Conservation (phyloP, 2,888 invertebrate genomes). For the Resseliella maxima region DNA sequence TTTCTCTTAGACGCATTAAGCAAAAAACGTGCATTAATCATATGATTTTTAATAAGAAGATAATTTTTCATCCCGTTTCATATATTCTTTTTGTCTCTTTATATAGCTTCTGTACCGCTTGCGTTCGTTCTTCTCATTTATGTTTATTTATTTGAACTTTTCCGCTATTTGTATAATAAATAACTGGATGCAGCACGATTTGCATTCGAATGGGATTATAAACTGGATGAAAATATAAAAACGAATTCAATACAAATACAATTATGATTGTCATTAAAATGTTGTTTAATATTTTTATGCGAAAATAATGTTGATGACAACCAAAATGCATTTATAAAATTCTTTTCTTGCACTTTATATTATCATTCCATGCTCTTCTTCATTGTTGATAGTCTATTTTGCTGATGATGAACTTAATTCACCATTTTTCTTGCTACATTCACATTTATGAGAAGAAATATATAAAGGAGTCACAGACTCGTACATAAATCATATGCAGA, state of each 20-base stretch:
- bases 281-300: slow-evolving; percentile 39
- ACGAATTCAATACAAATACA: background rate
- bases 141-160: slow-evolving; percentile 38
- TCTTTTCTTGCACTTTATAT: background rate
- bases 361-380: background rate
- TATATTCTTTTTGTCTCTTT: no score
- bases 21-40: slow-evolving; percentile 33
- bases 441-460: background rate
- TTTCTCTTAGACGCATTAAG: slow-evolving; percentile 38
- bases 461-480: background rate
- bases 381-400: background rate
- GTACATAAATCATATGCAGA: slow-evolving; percentile 20
- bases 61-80: slow-evolving; percentile 31
- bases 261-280: slow-evolving; percentile 52
- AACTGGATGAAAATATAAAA: background rate
- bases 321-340: slow-evolving; percentile 45
- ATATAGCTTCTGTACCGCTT: background rate
- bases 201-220: background rate
- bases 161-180: background rate
- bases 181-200: slow-evolving; percentile 17
- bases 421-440: background rate
- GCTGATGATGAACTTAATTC: background rate
- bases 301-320: slow-evolving; percentile 41
- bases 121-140: background rate
- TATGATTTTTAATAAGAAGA: slow-evolving; percentile 48